These are phyloP conservation scores for Amphiprion ocellaris DNA, from an alignment of 2,113 vertebrate species.

Conservation along the genomic window DNA sequence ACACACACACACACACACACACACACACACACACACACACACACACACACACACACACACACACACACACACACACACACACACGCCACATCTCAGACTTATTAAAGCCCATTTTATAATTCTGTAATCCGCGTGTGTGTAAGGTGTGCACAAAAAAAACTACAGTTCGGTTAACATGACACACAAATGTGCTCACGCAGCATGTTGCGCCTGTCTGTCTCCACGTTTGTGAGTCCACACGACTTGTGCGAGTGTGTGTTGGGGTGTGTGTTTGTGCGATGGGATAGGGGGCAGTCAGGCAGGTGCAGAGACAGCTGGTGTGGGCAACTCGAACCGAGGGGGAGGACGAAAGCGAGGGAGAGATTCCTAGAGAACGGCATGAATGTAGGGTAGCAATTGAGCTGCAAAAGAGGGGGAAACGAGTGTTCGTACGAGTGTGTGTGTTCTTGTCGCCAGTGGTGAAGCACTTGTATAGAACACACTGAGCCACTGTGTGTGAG, in stretches of 20 bases:
- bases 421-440: conserved; percentile 16
- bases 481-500: conserved; percentile 48
- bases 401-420: conserved; percentile 43
- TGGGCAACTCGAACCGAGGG: conserved; percentile 78
- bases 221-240: neutral
- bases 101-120: conserved; percentile 54
- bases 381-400: conserved; percentile 63
- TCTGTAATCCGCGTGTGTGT: conserved; percentile 58
- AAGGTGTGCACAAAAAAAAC: conserved; percentile 23
- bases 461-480: conserved; percentile 50
- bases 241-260: neutral
- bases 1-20: conserved; percentile 17
- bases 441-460: conserved; percentile 43
- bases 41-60: too few relatives aligned
- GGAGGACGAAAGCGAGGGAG: conserved; percentile 62
- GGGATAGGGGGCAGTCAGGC: conserved; percentile 71
- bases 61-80: neutral
- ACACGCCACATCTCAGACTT: conserved; percentile 48
- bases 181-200: conserved; percentile 45
- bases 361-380: conserved; percentile 71
- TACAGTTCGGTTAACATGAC: conserved; percentile 16
- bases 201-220: conserved; percentile 45
- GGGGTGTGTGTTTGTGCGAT: conserved; percentile 28
- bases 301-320: conserved; percentile 87
- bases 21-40: conserved; percentile 12